Base-by-base conservation (phyloP, 2,797 vertebrate species). In the Argyrosomus regius region DNA sequence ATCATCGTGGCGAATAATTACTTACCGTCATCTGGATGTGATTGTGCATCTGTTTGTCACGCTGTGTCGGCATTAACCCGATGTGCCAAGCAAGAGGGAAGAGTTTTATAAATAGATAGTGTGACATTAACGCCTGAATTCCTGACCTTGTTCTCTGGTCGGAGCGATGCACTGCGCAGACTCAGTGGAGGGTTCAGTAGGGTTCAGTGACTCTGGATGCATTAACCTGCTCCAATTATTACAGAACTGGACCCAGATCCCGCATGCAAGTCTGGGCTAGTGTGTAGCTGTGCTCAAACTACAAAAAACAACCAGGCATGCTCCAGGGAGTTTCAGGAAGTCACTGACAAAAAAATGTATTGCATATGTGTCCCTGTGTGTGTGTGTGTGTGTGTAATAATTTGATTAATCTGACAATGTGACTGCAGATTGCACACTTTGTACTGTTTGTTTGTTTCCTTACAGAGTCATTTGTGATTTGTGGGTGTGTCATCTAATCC, bases 41-140 rank as follows among this genome's bases (percentile, higher is more conserved):
- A 54, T 43, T 68, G n/a, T 24, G 4, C 16, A 0, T 53, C 1
- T 54, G 45, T 65, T 8, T 49, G 57, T 61, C 48, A 4, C 6
- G n/a, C 41, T 56, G 28, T 66, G 28, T 84, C 17, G 35, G 43
- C 56, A 20, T 66, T 48, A n/a, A 68, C 31, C 20, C 12, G 10
- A 0, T 68, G 72, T 60, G 18, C 20, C 65, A 28, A 35, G 11
- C 1, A 17, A 24, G 26, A 59, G 49, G 39, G 57, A 72, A 24
- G 63, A 57, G 72, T 69, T 89, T 88, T 94, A 94, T 87, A 92
- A 93, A 93, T 94, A 92, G 90, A 77, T 62, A 59, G 74, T 72
- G 31, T 92, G 91, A 92, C 92, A 93, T 93, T 91, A 93, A 90
- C 24, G 14, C 6, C 56, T 59, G 80, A 49, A 93, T 91, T 89